Base-by-base conservation (phyloP, 2,797 vertebrate genomes). In the Peromyscus attwateri region DNA sequence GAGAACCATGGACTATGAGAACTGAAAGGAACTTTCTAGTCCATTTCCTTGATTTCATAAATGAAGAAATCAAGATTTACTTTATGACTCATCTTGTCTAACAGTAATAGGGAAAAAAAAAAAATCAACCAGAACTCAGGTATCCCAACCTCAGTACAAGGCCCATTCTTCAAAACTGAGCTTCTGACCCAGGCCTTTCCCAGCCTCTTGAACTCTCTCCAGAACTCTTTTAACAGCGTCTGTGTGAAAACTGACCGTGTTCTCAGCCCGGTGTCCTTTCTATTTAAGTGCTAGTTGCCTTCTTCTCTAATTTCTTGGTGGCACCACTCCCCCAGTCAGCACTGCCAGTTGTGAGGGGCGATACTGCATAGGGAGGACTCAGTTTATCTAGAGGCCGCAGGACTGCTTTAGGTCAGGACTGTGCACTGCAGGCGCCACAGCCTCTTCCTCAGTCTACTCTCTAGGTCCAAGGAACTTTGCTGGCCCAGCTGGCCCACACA, bases 1-100 rank as follows among this genome's bases (percentile, higher is more conserved):
- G 43, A 73, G 40, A 91, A 94, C 46, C n/a, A 75, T 25, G 43
- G 55, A 71, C 60, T 77, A 43, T 25, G 62, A 77, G 87, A 96
- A 64, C 13, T 43, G 25, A 31, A 84, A 95, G 73, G 79, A 92
- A 90, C 4, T 57, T 91, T 94, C 64, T 87, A 89, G 49, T 27
- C 60, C 52, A 83, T 68, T 90, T 91, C 43, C 79, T 89, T 85
- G 31, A 93, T 46, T 94, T 91, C 85, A 76, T 23, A 94, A 95
- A 92, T 34, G 43, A 95, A 66, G 81, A 93, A 93, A 94, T 27
- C 25, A 40, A 88, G 29, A 29, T 60, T 68, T 55, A 66, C 89
- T 82, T 85, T 70, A 94, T 81, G 77, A 81, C 84, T 55, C 57
- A 57, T 55, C 34, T 21, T 40, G 40, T 92, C 66, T 92, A 43